Evolutionary conservation across 2,113 vertebrate genomes (phyloP).

Genomic region (Synodontis membranacea): DNA sequence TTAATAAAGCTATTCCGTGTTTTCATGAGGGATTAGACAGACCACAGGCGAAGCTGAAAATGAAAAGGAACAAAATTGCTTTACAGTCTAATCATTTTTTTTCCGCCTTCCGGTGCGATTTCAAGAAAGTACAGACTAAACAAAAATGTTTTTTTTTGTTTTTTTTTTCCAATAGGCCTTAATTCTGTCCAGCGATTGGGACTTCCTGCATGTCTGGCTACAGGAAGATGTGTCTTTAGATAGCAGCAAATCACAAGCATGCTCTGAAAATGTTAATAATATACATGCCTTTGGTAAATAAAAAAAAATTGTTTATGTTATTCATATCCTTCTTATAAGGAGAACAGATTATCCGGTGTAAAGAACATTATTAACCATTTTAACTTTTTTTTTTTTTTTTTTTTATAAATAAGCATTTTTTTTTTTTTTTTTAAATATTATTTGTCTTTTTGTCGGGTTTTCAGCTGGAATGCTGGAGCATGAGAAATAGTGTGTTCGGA

Average conservation of each 20-base stretch:
- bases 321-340: background rate
- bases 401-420: background rate
- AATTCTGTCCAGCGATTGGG: too few relatives aligned
- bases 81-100: background rate
- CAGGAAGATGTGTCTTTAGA: background rate
- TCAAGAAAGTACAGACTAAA: background rate
- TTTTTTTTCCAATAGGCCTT: background rate
- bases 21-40: background rate
- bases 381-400: too few relatives aligned
- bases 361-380: background rate
- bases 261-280: too few relatives aligned
- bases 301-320: background rate
- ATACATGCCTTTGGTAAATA: too few relatives aligned
- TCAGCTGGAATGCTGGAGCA: too few relatives aligned
- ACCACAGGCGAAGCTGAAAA: background rate
- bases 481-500: too few relatives aligned
- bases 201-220: background rate
- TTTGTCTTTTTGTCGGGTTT: too few relatives aligned
- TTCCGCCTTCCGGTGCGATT: background rate
- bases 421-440: too few relatives aligned
- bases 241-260: background rate
- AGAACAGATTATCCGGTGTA: background rate
- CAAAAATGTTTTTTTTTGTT: background rate
- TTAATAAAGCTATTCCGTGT: background rate
- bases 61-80: background rate